phyloP scores from a whole-genome alignment of 2,888 invertebrate genomes.

The Diaperis boleti region DNA sequence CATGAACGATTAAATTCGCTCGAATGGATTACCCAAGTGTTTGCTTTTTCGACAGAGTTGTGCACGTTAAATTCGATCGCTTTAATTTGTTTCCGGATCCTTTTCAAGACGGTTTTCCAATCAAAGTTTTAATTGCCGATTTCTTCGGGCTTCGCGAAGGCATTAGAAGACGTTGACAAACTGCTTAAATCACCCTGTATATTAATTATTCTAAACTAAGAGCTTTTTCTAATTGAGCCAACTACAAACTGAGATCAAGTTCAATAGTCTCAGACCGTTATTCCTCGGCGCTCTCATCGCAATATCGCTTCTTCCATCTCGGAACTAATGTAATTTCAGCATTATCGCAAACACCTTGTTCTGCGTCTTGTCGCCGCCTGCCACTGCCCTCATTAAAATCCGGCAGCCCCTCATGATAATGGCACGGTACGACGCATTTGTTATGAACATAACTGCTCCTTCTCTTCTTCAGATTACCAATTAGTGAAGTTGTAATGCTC shows the following conservation, averaged over 20 bases:
- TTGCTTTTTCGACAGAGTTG: conserved; percentile 45
- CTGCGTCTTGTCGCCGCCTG: background rate
- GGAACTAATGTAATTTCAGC: background rate
- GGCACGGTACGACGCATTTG: conserved; percentile 22
- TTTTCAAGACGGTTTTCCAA: conserved; percentile 28
- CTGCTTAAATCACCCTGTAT: no score
- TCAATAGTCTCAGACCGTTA: no score
- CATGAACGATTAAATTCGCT: conserved; percentile 56
- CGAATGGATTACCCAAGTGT: conserved; percentile 53
- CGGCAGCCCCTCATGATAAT: conserved; percentile 27
- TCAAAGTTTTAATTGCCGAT: conserved; percentile 34
- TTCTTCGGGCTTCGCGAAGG: no score
- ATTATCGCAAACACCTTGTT: background rate
- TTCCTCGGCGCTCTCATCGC: no score
- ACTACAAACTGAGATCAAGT: no score
- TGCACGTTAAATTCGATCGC: conserved; percentile 28
- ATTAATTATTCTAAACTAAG: no score
- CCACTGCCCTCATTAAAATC: conserved; percentile 7
- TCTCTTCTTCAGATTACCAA: conserved; percentile 31
- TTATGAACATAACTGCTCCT: conserved; percentile 27
- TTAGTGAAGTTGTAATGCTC: conserved; percentile 39
- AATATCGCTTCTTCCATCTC: no score
- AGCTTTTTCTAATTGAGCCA: no score
- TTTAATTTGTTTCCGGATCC: conserved; percentile 33
- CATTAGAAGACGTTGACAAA: no score